Conservation (phyloP, 2,888 invertebrate genomes). For the Orthosia incerta region DNA sequence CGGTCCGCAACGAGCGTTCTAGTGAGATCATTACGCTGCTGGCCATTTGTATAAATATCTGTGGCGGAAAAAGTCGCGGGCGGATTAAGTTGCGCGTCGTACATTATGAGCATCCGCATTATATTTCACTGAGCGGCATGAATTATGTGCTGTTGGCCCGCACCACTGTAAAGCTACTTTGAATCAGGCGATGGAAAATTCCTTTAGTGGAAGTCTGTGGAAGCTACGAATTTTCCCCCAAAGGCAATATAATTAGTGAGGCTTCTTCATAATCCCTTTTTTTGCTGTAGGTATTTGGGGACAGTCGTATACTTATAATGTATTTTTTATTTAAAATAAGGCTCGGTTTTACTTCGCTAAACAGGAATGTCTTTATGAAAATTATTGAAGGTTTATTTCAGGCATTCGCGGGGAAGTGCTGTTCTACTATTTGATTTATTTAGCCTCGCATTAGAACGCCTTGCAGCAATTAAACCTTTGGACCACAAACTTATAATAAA, state of each 20-base stretch:
- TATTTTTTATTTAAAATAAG: slow-evolving; percentile 31
- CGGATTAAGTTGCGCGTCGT: slow-evolving; percentile 88
- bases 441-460: too few relatives aligned
- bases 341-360: neutral
- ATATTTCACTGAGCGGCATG: slow-evolving; percentile 87
- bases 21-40: slow-evolving; percentile 73
- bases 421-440: neutral
- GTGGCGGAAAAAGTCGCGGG: slow-evolving; percentile 82
- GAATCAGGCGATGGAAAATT: slow-evolving; percentile 80
- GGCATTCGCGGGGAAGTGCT: neutral
- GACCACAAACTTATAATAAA: too few relatives aligned
- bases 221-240: slow-evolving; percentile 62
- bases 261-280: slow-evolving; percentile 52
- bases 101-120: slow-evolving; percentile 88
- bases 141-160: slow-evolving; percentile 84
- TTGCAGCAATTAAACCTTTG: too few relatives aligned
- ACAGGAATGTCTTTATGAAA: slow-evolving; percentile 14
- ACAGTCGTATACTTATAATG: slow-evolving; percentile 17
- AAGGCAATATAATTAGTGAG: slow-evolving; percentile 58
- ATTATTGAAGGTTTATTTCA: slow-evolving; percentile 13
- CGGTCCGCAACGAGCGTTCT: slow-evolving; percentile 69
- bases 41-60: slow-evolving; percentile 82
- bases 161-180: slow-evolving; percentile 82
- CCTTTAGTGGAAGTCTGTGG: slow-evolving; percentile 67
- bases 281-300: slow-evolving; percentile 39